Percentiles rank a stretch among this genome's conserved stretches.
These are phyloP conservation scores for Dunckerocampus dactyliophorus DNA, from an alignment of 2,113 vertebrate species.

Conservation along the genomic window DNA sequence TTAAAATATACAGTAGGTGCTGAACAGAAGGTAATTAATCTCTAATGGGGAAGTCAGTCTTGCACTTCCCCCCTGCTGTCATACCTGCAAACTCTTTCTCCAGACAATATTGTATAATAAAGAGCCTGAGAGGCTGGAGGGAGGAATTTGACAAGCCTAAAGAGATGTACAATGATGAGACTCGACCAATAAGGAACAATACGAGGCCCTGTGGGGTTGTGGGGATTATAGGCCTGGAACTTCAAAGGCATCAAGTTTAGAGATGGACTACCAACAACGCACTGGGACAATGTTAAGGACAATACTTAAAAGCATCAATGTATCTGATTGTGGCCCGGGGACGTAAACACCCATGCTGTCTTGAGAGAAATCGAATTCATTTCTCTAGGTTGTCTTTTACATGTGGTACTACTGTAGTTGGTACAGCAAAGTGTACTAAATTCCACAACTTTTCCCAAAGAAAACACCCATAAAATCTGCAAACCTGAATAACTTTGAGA, in stretches of 20 bases:
- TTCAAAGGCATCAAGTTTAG: constrained; percentile 46
- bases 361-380: not conserved
- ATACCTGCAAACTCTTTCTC: constrained; percentile 15
- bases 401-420: too few species aligned
- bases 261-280: constrained; percentile 33
- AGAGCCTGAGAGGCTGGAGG: constrained; percentile 15
- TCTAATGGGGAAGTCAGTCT: not conserved
- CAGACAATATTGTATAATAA: constrained; percentile 21
- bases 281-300: constrained; percentile 43
- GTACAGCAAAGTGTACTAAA: too few species aligned
- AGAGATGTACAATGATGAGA: constrained; percentile 48
- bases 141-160: constrained; percentile 31
- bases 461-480: not conserved
- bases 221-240: constrained; percentile 42
- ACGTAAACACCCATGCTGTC: constrained; percentile 27
- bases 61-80: not conserved
- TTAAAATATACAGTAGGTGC: constrained; percentile 5
- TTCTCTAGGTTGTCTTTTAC: too few species aligned
- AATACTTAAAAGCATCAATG: constrained; percentile 35
- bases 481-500: too few species aligned
- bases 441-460: not conserved
- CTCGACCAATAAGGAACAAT: constrained; percentile 35
- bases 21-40: not conserved
- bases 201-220: constrained; percentile 36
- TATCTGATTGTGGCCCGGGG: constrained; percentile 27